phyloP scores from a whole-genome alignment of 2,113 vertebrate genomes.

The Poeciliopsis occidentalis region DNA sequence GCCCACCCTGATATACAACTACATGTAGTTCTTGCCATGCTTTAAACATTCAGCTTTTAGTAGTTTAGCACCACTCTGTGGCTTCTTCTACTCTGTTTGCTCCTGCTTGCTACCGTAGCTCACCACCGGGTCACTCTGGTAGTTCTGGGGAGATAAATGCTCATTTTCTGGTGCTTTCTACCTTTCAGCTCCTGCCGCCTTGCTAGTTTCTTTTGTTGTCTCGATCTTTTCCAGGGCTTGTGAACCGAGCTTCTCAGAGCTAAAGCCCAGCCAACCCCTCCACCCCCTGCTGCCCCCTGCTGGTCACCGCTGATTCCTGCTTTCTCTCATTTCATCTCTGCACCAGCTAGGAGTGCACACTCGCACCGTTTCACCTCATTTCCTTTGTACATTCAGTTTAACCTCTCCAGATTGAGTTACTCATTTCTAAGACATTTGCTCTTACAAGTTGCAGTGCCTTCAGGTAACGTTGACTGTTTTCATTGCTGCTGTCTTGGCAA shows the following conservation, averaged over 20 bases:
- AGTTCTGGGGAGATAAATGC: slow-evolving; percentile 33
- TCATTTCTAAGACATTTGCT: slow-evolving; percentile 26
- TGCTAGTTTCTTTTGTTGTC: slow-evolving; percentile 80
- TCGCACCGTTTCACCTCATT: slow-evolving; percentile 30
- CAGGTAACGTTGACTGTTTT: slow-evolving; percentile 57
- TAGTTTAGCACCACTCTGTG: slow-evolving; percentile 68
- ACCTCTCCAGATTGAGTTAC: background rate
- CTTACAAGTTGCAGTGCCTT: slow-evolving; percentile 37
- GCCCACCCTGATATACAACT: background rate
- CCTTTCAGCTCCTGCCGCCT: slow-evolving; percentile 59
- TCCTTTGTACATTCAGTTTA: slow-evolving; percentile 6
- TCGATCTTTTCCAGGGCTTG: slow-evolving; percentile 87
- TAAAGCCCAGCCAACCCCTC: slow-evolving; percentile 83
- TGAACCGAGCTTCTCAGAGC: slow-evolving; percentile 79
- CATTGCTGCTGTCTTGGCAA: slow-evolving; percentile 67
- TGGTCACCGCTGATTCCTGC: slow-evolving; percentile 86
- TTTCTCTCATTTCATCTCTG: slow-evolving; percentile 97
- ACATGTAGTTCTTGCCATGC: slow-evolving; percentile 32
- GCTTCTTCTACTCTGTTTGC: slow-evolving; percentile 17
- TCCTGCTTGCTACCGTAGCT: slow-evolving; percentile 7
- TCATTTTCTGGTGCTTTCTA: slow-evolving; percentile 41
- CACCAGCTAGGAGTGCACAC: slow-evolving; percentile 78
- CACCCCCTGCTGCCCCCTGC: slow-evolving; percentile 87
- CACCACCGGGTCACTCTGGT: slow-evolving; percentile 42
- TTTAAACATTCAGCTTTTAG: slow-evolving; percentile 17